Conservation (phyloP, 2,888 invertebrate genomes). For the Cheilosia vulpina region DNA sequence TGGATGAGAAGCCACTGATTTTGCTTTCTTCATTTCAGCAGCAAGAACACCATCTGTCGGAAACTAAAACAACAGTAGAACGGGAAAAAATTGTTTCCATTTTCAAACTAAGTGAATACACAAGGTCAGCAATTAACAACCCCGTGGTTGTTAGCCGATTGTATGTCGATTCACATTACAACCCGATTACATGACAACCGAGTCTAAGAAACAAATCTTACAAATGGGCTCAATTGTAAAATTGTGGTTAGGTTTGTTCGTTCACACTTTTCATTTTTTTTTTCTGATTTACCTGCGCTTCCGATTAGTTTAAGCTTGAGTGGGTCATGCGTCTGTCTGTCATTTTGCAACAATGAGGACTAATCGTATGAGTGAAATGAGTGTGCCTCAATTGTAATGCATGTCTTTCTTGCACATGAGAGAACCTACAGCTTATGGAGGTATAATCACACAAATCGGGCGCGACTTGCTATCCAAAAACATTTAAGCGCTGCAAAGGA, state of each 20-base stretch:
- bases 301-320: conserved; percentile 45
- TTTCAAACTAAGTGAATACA: conserved; percentile 8
- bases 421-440: neutral
- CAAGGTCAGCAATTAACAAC: neutral
- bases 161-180: conserved; percentile 28
- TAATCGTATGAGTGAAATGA: neutral
- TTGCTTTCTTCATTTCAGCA: neutral
- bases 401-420: neutral
- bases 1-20: neutral
- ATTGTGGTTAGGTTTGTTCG: conserved; percentile 46
- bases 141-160: conserved; percentile 19
- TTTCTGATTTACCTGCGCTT: conserved; percentile 1
- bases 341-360: neutral
- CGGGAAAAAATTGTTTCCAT: neutral
- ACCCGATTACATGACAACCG: conserved; percentile 47
- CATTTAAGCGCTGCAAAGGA: no score
- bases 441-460: no score
- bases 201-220: conserved; percentile 43
- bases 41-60: neutral
- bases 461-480: no score
- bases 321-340: conserved; percentile 14
- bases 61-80: neutral
- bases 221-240: conserved; percentile 59
- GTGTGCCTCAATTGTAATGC: neutral
- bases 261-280: conserved; percentile 1